phyloP scores from a whole-genome alignment of 2,888 invertebrate genomes.

The Andrena trimmerana region DNA sequence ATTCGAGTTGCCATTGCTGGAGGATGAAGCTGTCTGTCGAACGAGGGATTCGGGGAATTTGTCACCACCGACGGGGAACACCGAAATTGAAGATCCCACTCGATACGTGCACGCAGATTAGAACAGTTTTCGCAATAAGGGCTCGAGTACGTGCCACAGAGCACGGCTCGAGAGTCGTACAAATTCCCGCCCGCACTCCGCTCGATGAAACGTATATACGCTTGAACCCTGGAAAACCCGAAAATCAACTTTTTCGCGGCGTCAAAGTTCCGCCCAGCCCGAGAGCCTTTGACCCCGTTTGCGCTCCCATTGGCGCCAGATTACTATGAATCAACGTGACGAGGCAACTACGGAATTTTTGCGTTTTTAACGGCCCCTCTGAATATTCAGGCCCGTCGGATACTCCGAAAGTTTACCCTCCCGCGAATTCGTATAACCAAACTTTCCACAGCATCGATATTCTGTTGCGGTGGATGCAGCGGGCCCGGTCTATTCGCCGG shows the following conservation, averaged over 20 bases:
- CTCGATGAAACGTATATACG: constrained; percentile 5
- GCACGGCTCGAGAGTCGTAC: background rate
- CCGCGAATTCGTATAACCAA: constrained; percentile 45
- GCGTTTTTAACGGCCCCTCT: constrained; percentile 30
- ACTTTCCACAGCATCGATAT: constrained; percentile 57
- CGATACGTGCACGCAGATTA: background rate
- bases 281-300: constrained; percentile 18
- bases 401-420: constrained; percentile 54
- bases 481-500: constrained; percentile 4
- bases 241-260: constrained; percentile 28
- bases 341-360: constrained; percentile 18
- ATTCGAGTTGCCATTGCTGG: too few relatives aligned
- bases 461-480: constrained; percentile 59
- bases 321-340: constrained; percentile 31
- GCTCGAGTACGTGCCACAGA: background rate
- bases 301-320: background rate
- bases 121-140: background rate
- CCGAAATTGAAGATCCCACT: background rate
- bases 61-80: background rate
- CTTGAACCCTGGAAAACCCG: constrained; percentile 14
- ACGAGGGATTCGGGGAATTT: background rate
- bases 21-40: too few relatives aligned
- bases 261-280: background rate
- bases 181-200: constrained; percentile 15
- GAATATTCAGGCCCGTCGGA: constrained; percentile 47